Evolutionary conservation across 2,113 vertebrate genomes (phyloP), one percentile per base, ranked within the genome.

Genomic region (Sarotherodon lohbergeri): DNA sequence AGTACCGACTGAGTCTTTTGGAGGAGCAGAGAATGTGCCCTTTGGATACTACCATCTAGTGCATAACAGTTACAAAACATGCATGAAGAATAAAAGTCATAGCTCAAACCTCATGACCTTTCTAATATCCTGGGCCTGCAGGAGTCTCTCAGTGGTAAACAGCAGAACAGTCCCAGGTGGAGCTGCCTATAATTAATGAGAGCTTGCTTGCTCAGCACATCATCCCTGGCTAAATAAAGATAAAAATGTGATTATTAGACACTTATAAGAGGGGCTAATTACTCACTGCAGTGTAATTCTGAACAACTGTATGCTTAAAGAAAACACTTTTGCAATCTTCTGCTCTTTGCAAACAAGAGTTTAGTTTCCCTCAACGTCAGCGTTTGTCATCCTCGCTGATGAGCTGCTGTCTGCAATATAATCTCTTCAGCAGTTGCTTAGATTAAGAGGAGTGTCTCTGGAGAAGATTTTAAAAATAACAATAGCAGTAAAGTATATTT

Each of bases 221-320:
- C 43, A 48, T 59, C 63, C n/a, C 80, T 5, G 39, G 71, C 57
- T 73, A 87, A 82, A 85, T 66, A 87, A 83, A 92, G 87, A 94
- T 89, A 63, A 80, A 91, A 89, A 87, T 55, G 39, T 85, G 79
- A 89, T 84, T 80, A 91, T 88, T 39, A 79, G 81, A 89, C 86
- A 80, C 80, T 76, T 86, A 41, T 6, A 29, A 52, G 59, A 73
- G 63, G 43, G 19, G 73, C 82, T 82, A 76, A 93, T 68, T 52
- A 55, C 39, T 17, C 83, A 2, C 29, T 24, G 46, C 39, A 3
- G 52, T 13, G 3, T 48, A 3, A 81, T 63, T 81, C 73, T 82
- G 79, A 81, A 83, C 9, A 43, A 80, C 56, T 12, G 29, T 19
- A 24, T 4, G 5, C 41, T 81, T 22, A 13, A 56, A 68, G 34